These are phyloP conservation scores for Hecatera dysodea DNA, from an alignment of 2,888 invertebrate genomes.

Conservation along the genomic window DNA sequence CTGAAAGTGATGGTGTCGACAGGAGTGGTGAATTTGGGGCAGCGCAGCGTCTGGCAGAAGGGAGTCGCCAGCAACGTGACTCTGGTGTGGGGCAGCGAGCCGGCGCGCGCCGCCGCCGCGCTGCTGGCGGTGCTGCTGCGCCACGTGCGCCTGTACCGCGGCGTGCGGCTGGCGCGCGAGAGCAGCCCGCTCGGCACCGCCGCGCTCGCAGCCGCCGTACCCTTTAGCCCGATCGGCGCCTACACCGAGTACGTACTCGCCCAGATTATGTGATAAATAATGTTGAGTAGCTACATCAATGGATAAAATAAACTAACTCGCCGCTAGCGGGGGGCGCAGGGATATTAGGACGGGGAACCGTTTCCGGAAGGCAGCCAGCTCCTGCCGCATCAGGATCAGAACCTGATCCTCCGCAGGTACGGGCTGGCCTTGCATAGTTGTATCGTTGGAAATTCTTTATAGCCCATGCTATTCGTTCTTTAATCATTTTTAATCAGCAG, in stretches of 20 bases:
- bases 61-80: constrained; percentile 76
- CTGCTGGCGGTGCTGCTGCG: constrained; percentile 94
- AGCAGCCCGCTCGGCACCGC: constrained; percentile 11
- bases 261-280: not conserved
- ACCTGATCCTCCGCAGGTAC: no score
- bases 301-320: no score
- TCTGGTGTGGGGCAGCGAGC: constrained; percentile 95
- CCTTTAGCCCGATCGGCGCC: accelerated
- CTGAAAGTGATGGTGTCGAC: not conserved
- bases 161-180: constrained; percentile 70
- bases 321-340: no score
- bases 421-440: no score
- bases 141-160: constrained; percentile 92
- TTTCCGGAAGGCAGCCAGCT: no score
- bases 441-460: no score
- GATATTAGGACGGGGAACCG: no score
- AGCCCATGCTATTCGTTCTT: no score
- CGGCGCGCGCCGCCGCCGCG: constrained; percentile 94
- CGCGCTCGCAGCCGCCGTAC: not conserved
- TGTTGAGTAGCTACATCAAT: no score
- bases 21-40: not conserved
- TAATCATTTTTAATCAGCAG: no score
- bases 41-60: constrained; percentile 89
- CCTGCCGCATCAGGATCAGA: no score
- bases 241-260: constrained; percentile 26